Base-by-base conservation (phyloP, 2,888 invertebrate species). In the Eristalinus sepulchralis region DNA sequence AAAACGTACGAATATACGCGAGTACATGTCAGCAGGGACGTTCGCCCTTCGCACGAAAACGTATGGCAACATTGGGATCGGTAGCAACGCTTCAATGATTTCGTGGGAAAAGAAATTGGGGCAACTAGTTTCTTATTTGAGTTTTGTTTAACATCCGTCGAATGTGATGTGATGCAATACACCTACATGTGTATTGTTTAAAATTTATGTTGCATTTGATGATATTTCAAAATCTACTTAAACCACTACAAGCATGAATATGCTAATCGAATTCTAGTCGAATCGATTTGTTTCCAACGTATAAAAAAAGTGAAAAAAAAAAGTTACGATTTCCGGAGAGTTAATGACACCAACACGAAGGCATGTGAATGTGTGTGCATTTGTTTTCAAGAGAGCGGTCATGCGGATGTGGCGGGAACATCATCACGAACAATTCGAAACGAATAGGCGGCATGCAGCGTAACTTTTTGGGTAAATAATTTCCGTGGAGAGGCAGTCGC, bases 11-110 rank as follows among this genome's bases (percentile, higher is more conserved):
- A 31, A 31, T 6, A 39, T 39, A 47, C n/a, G 47, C n/a, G n/a
- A n/a, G n/a, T 13, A 36, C n/a, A n/a, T 13, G 13, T 4, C 5
- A 17, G 13, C 68, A 79, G 34, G 59, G 47, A 34, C 20, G n/a
- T 47, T 17, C 62, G 27, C 55, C 81, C 81, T 71, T 59, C 22
- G 34, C 34, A 34, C 34, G 34, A 34, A 34, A 34, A 8, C 10
- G 6, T 1, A 6, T 36, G 34, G 11, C 6, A 60, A 20, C 17
- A 39, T 34, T 71, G 60, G 77, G 71, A 66, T 62, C 39, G 83
- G 78, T 83, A 57, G 71, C 70, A 76, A 84, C 76, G 84, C 76
- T 76, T 81, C 60, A 84, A 80, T 76, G 80, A 84, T 27, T 84
- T 47, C 62, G 27, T 84, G 84, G 76, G 84, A 84, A 80, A 62